Conservation (phyloP, 2,797 vertebrate genomes). For the Aythya fuligula region DNA sequence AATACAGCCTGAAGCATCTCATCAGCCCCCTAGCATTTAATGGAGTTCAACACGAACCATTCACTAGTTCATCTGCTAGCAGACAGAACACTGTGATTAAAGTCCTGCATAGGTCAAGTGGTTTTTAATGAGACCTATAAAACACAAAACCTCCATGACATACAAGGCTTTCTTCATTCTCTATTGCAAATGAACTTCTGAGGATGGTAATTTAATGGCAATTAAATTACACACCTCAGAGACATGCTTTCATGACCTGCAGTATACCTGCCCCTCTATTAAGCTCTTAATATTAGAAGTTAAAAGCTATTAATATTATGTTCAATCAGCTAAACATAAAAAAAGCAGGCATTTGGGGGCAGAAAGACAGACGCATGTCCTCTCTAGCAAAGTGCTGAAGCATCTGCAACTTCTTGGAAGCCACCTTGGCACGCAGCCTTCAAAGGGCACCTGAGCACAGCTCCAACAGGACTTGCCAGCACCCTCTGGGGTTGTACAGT, state of each 20-base stretch:
- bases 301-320: background rate
- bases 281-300: background rate
- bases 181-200: background rate
- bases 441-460: background rate
- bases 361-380: background rate
- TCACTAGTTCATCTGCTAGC: background rate
- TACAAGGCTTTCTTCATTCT: background rate
- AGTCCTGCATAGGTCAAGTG: background rate
- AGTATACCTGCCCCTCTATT: background rate
- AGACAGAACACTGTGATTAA: background rate
- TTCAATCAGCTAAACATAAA: background rate
- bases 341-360: background rate
- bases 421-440: accelerated
- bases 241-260: background rate
- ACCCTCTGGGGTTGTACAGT: too few relatives aligned
- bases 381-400: background rate
- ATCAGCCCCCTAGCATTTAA: background rate
- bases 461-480: accelerated
- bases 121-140: background rate
- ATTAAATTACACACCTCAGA: background rate
- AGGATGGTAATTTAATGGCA: background rate
- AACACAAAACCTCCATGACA: background rate
- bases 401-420: background rate
- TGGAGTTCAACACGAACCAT: background rate
- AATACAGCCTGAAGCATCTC: background rate